A percentile compares a stretch with the other conserved stretches of the same genome.
Evolutionary conservation across 2,797 vertebrate genomes (phyloP).

Genomic region (Muscicapa comitata): DNA sequence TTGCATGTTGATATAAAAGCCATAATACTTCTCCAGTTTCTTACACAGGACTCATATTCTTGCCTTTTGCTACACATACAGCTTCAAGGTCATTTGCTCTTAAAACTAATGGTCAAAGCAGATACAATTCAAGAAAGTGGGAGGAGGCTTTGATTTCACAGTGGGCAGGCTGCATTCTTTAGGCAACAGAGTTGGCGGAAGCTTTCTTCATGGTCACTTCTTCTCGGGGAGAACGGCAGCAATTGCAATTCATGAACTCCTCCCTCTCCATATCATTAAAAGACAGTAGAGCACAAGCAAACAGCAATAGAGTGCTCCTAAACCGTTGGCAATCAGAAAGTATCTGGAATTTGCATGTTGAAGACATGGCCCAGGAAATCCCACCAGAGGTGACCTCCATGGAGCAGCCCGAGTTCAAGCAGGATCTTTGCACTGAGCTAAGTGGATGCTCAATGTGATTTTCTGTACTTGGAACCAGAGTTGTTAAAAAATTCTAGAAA

Average conservation of each 20-base stretch:
- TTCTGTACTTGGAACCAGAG: background rate
- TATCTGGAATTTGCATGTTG: background rate
- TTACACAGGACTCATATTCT: background rate
- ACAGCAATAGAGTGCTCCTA: background rate
- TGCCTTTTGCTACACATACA: background rate
- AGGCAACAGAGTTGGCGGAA: background rate
- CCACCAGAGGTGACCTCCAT: background rate
- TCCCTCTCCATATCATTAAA: background rate
- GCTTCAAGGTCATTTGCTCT: conserved; percentile 34
- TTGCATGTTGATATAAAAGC: background rate
- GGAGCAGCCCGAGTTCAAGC: background rate
- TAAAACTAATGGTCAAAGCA: conserved; percentile 13
- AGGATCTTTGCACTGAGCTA: background rate
- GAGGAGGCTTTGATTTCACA: conserved; percentile 61
- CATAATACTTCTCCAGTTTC: background rate
- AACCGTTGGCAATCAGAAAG: background rate
- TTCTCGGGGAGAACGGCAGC: background rate
- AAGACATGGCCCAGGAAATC: background rate
- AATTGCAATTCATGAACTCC: background rate
- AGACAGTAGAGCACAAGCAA: background rate
- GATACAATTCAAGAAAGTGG: conserved; percentile 49
- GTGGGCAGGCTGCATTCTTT: conserved; percentile 53
- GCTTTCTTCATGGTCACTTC: background rate
- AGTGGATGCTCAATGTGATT: background rate
- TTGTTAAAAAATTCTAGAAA: background rate